These are phyloP conservation scores for Pyralis farinalis DNA, from an alignment of 2,888 invertebrate genomes.

Conservation along the genomic window DNA sequence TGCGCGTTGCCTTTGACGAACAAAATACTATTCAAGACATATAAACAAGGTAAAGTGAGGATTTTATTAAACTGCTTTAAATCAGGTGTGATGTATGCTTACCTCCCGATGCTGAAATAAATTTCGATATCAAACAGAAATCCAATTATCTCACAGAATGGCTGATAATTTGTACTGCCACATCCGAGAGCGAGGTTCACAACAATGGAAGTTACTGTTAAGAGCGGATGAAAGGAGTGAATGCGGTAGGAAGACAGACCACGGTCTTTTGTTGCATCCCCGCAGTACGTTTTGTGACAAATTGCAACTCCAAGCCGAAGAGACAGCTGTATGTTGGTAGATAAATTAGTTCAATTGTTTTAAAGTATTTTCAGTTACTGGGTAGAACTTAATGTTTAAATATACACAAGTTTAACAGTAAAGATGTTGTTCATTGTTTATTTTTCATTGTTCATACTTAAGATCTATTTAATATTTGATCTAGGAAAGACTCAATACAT, in stretches of 20 bases:
- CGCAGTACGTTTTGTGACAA: conserved; percentile 43
- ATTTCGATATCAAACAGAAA: conserved; percentile 17
- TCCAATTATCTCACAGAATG: conserved; percentile 12
- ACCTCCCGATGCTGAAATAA: too few relatives aligned
- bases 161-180: conserved; percentile 2
- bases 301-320: neutral
- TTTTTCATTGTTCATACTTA: too few relatives aligned
- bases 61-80: too few relatives aligned
- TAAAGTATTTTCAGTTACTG: neutral
- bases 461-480: too few relatives aligned
- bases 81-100: too few relatives aligned
- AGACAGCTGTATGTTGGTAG: conserved; percentile 18
- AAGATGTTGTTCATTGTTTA: too few relatives aligned
- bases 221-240: conserved; percentile 29
- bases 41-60: too few relatives aligned
- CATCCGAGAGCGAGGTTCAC: neutral
- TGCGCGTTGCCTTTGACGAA: too few relatives aligned
- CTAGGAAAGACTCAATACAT: too few relatives aligned
- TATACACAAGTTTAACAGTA: too few relatives aligned
- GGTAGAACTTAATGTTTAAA: too few relatives aligned
- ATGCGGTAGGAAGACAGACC: conserved; percentile 13
- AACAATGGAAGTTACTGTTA: conserved; percentile 43
- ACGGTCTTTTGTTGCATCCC: conserved; percentile 39
- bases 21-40: too few relatives aligned
- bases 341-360: neutral